Percentiles rank a stretch among this genome's conserved stretches.
Evolutionary conservation across 2,113 vertebrate species (phyloP).

Genomic region (Phalacrocorax aristotelis): DNA sequence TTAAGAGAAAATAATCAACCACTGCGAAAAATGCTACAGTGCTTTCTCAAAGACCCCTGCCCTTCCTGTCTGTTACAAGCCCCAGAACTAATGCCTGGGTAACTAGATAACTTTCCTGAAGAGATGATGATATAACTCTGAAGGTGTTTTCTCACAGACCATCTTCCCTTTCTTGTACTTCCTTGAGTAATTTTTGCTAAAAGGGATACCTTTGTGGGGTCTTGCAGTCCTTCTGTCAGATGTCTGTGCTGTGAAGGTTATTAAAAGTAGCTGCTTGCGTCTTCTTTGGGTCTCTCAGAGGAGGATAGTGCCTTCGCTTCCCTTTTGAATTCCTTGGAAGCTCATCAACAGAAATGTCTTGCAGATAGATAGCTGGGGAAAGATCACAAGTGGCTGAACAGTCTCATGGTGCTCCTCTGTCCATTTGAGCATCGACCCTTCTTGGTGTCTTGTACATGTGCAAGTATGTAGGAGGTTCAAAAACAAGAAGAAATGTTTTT

Average conservation of each 20-base stretch:
- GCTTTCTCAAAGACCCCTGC: not conserved
- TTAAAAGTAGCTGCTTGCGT: not conserved
- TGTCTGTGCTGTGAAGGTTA: not conserved
- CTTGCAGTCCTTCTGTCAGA: not conserved
- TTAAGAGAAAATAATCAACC: conserved; percentile 32
- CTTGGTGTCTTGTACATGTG: not conserved
- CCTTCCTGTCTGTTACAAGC: not conserved
- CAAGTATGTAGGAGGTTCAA: not conserved
- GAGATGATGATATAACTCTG: not conserved
- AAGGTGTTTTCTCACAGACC: not conserved
- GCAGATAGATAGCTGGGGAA: not conserved
- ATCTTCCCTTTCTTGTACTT: not conserved
- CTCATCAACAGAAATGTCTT: not conserved
- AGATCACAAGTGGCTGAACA: not conserved
- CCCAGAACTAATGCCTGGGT: not conserved
- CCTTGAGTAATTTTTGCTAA: not conserved
- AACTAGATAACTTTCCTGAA: not conserved
- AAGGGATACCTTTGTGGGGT: not conserved
- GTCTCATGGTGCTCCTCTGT: not conserved
- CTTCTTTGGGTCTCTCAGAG: not conserved
- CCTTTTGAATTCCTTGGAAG: not conserved
- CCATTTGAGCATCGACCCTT: not conserved
- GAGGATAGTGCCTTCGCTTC: not conserved
- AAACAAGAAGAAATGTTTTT: not conserved
- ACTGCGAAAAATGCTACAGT: not conserved